Conservation (phyloP, 2,888 invertebrate species). For the Archips xylosteana region DNA sequence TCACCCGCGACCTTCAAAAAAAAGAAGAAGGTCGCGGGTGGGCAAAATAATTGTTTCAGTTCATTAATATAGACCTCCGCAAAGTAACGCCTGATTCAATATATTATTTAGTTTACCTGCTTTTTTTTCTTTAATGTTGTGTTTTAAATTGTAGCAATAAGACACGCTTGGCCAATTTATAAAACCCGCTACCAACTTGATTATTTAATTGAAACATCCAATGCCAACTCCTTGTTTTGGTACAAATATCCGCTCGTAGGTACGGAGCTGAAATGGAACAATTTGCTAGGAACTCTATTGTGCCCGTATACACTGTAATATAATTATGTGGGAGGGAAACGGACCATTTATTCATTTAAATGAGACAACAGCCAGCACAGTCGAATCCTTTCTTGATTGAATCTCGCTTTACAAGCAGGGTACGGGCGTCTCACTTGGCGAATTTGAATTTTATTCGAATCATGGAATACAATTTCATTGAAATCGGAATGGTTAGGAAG, state of each 20-base stretch:
- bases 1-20: too few species aligned
- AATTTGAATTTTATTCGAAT: conserved; percentile 78
- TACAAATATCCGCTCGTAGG: conserved; percentile 4
- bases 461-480: conserved; percentile 66
- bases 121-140: not conserved
- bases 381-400: conserved; percentile 74
- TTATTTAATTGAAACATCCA: conserved; percentile 7
- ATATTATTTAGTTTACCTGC: too few species aligned
- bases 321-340: conserved; percentile 44
- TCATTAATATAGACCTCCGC: too few species aligned
- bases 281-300: conserved; percentile 31
- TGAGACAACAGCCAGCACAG: conserved; percentile 63
- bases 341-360: conserved; percentile 67
- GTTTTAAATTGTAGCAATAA: not conserved
- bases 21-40: too few species aligned
- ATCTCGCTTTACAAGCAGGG: conserved; percentile 65
- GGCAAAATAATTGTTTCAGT: too few species aligned
- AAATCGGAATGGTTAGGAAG: conserved; percentile 71
- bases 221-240: not conserved
- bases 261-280: conserved; percentile 14
- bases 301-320: conserved; percentile 31
- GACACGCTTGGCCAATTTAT: not conserved
- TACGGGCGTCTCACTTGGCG: conserved; percentile 55
- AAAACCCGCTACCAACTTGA: not conserved
- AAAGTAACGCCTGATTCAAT: too few species aligned